Conservation (phyloP, 2,888 invertebrate species). For the Drosophila ezoana region DNA sequence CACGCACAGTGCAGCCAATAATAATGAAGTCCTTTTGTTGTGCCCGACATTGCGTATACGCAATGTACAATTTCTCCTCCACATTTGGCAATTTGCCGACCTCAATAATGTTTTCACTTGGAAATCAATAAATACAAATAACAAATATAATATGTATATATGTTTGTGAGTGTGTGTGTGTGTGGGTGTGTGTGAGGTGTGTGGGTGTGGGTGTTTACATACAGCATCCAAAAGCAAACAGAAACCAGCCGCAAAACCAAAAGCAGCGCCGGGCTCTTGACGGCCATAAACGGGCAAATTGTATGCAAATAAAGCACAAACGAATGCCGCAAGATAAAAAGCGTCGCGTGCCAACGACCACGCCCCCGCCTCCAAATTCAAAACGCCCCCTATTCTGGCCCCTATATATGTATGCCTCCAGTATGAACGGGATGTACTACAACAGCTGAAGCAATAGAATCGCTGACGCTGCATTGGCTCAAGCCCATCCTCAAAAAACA, state of each 20-base stretch:
- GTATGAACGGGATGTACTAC: not conserved
- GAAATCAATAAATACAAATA: constrained; percentile 78
- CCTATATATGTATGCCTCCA: too few species aligned
- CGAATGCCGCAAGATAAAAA: constrained; percentile 51
- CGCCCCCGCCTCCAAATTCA: not conserved
- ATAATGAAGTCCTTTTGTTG: constrained; percentile 79
- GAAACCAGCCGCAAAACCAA: constrained; percentile 15
- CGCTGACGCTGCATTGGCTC: constrained; percentile 59
- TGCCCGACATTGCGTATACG: constrained; percentile 62
- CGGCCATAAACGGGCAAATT: constrained; percentile 72
- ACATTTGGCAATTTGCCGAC: constrained; percentile 54
- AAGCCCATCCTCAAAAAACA: constrained; percentile 32
- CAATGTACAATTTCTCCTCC: constrained; percentile 35
- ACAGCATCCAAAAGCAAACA: constrained; percentile 22
- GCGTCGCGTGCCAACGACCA: constrained; percentile 25
- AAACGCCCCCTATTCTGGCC: not conserved
- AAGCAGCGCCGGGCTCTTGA: constrained; percentile 36
- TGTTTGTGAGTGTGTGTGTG: not conserved
- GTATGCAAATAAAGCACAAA: constrained; percentile 72
- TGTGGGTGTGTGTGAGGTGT: not conserved
- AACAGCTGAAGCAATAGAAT: constrained; percentile 45
- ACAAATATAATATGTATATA: constrained; percentile 52
- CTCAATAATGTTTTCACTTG: constrained; percentile 77
- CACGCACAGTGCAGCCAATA: constrained; percentile 66
- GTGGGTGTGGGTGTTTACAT: not conserved